Evolutionary conservation across 2,888 invertebrate species (phyloP).

Genomic region (Nephrotoma guestfalica): DNA sequence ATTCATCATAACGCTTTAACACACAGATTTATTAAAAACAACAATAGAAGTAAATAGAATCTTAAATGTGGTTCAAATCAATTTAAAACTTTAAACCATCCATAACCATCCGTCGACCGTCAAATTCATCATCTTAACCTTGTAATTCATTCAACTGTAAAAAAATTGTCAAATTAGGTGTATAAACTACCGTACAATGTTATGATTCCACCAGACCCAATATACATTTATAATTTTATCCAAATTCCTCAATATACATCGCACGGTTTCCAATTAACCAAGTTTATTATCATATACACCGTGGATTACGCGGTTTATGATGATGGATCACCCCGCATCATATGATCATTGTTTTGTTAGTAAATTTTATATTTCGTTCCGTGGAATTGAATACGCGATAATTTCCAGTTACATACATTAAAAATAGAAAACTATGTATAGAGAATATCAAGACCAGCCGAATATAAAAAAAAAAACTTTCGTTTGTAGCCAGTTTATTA

Average conservation of each 20-base stretch:
- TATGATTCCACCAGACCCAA: background rate
- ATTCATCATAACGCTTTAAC: no score
- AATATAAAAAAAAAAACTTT: no score
- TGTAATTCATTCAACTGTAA: background rate
- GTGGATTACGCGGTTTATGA: background rate
- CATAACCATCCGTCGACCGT: background rate
- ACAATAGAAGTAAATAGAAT: no score
- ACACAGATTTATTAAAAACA: no score
- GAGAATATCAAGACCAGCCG: no score
- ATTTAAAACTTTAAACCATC: background rate
- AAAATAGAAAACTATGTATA: background rate
- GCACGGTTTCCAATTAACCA: background rate
- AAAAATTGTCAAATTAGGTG: background rate
- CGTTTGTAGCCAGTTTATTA: background rate
- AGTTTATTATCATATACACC: background rate
- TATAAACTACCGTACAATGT: background rate
- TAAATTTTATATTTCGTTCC: background rate
- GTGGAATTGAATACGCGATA: background rate
- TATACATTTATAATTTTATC: no score
- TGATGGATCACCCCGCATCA: background rate
- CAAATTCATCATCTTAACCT: background rate
- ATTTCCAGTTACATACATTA: background rate
- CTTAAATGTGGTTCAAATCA: background rate
- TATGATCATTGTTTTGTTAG: background rate
- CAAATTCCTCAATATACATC: no score